A percentile compares a stretch with the other conserved stretches of the same genome.
Evolutionary conservation across 2,113 vertebrate species (phyloP).

Genomic region (Pyrgilauda ruficollis): DNA sequence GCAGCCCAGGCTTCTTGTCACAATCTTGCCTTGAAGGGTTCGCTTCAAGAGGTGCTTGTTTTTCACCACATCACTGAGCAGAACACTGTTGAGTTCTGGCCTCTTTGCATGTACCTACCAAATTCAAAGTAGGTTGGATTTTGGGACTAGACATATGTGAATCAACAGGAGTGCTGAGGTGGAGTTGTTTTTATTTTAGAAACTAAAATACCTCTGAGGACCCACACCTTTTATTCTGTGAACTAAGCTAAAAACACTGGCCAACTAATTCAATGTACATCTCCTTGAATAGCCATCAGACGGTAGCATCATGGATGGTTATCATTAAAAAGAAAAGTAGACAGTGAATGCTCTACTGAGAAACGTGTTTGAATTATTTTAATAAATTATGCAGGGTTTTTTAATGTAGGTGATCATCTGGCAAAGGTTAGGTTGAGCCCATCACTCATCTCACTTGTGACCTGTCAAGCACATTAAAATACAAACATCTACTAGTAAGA

Average conservation of each 20-base stretch:
- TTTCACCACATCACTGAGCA: neutral
- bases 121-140: neutral
- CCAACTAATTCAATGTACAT: neutral
- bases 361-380: constrained; percentile 31
- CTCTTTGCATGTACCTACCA: neutral
- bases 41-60: neutral
- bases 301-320: neutral
- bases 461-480: constrained; percentile 35
- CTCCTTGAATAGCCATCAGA: neutral
- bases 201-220: neutral
- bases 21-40: neutral
- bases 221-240: neutral
- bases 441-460: constrained; percentile 54
- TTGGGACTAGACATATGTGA: neutral
- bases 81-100: neutral
- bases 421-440: constrained; percentile 54
- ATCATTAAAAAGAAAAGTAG: neutral
- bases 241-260: neutral
- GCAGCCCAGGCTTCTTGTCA: neutral
- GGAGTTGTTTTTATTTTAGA: neutral
- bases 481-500: constrained; percentile 5
- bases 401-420: constrained; percentile 56
- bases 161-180: neutral
- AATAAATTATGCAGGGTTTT: constrained; percentile 35
- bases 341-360: neutral